A percentile compares a stretch with the other conserved stretches of the same genome.
These are phyloP conservation scores for Machaerirhynchus nigripectus DNA, from an alignment of 2,113 vertebrate species.

Conservation along the genomic window DNA sequence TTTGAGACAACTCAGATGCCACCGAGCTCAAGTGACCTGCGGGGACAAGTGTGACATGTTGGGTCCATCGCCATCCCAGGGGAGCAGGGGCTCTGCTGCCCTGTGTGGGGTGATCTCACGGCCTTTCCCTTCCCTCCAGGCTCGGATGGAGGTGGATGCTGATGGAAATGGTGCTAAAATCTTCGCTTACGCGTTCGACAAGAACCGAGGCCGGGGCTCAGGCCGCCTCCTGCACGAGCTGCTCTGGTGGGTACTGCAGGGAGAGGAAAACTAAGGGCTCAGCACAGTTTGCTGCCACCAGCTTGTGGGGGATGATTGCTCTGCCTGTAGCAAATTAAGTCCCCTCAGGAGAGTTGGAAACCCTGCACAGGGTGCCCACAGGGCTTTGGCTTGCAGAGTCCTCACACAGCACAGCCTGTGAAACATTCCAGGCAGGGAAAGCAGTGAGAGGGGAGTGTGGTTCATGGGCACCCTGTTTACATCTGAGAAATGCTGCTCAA, in stretches of 20 bases:
- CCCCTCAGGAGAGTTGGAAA: not conserved
- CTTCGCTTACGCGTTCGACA: conserved; percentile 96
- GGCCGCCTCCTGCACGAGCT: conserved; percentile 93
- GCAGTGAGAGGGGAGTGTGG: not conserved
- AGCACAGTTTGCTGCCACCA: not conserved
- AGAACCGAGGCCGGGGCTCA: conserved; percentile 90
- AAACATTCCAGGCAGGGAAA: rapidly evolving
- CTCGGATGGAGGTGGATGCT: conserved; percentile 97
- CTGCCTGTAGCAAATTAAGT: not conserved
- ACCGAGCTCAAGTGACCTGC: not conserved
- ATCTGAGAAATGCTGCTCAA: not conserved
- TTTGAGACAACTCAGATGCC: not conserved
- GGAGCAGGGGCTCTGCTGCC: not conserved
- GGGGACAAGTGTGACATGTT: not conserved
- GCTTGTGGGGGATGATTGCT: rapidly evolving
- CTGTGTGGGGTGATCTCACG: not conserved
- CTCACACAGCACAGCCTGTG: not conserved
- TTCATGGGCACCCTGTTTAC: not conserved
- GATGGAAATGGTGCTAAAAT: conserved; percentile 98
- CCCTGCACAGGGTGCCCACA: not conserved
- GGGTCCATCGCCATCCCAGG: rapidly evolving
- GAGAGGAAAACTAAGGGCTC: rapidly evolving
- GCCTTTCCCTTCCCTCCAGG: conserved; percentile 67
- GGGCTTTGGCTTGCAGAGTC: not conserved
- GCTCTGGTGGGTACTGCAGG: conserved; percentile 84